phyloP scores from a whole-genome alignment of 2,888 invertebrate species.

The Meliscaeva auricollis region DNA sequence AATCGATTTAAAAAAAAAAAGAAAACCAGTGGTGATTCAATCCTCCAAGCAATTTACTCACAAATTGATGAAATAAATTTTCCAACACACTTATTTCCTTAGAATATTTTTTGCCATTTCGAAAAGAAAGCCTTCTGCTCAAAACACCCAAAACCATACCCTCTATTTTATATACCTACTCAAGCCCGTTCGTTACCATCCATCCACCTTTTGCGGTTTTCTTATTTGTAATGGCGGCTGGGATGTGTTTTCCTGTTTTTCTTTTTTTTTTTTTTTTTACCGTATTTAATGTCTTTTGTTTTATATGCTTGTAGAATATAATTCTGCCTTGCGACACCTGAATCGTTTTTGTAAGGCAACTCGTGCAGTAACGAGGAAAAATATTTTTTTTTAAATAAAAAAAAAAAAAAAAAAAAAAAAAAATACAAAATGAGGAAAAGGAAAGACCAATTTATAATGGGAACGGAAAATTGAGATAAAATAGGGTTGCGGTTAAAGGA shows the following conservation, averaged over 20 bases:
- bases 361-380: conserved; percentile 55
- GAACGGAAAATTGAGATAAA: conserved; percentile 37
- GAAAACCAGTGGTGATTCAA: conserved; percentile 78
- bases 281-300: conserved; percentile 51
- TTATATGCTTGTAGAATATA: conserved; percentile 55
- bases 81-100: conserved; percentile 81
- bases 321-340: conserved; percentile 68
- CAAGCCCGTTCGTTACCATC: conserved; percentile 25
- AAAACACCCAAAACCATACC: conserved; percentile 33
- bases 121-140: conserved; percentile 27
- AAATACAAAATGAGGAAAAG: not conserved
- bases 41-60: conserved; percentile 83
- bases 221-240: conserved; percentile 43
- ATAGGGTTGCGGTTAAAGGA: conserved; percentile 37
- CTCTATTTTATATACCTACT: not conserved
- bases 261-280: conserved; percentile 17
- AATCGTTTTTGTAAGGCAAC: conserved; percentile 60
- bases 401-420: conserved; percentile 27
- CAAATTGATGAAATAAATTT: conserved; percentile 84
- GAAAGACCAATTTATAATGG: conserved; percentile 54
- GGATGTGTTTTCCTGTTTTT: conserved; percentile 45
- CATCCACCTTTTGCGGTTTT: conserved; percentile 43
- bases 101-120: conserved; percentile 36
- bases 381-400: conserved; percentile 23
- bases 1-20: conserved; percentile 73